phyloP scores from a whole-genome alignment of 2,113 vertebrate species.

The Apodemus speciosus region DNA sequence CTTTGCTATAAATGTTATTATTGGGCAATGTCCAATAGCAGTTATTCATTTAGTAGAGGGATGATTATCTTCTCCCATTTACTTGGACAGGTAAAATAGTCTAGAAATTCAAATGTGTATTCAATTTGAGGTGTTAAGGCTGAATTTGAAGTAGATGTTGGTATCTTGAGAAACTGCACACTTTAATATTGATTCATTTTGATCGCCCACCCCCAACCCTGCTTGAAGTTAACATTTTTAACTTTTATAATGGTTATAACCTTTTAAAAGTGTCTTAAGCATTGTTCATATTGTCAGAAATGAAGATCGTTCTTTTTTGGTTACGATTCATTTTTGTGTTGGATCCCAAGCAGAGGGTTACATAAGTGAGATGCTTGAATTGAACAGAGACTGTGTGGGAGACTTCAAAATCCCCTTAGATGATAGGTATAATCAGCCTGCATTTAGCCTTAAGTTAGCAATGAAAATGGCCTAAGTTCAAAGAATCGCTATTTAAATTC shows the following conservation, averaged over 20 bases:
- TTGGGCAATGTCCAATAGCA: background rate
- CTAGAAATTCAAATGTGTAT: conserved; percentile 23
- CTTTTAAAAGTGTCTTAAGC: conserved; percentile 44
- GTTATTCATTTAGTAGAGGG: background rate
- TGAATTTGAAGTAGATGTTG: background rate
- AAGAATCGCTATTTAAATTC: background rate
- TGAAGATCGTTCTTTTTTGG: conserved; percentile 54
- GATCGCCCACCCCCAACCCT: background rate
- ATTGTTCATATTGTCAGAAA: conserved; percentile 53
- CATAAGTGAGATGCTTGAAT: conserved; percentile 2
- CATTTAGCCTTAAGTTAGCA: conserved; percentile 53
- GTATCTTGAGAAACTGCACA: conserved; percentile 4
- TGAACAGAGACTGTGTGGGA: conserved; percentile 20
- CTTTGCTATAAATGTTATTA: conserved; percentile 7
- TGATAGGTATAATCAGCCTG: background rate
- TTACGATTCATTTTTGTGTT: conserved; percentile 62
- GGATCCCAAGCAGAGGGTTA: conserved; percentile 50
- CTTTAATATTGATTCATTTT: background rate
- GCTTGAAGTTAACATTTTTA: conserved; percentile 32
- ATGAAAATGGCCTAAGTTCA: conserved; percentile 14
- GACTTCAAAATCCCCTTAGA: background rate
- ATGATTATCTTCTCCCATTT: background rate
- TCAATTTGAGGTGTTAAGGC: background rate
- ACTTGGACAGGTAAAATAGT: conserved; percentile 13
- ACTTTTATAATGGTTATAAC: conserved; percentile 11